phyloP scores from a whole-genome alignment of 2,113 vertebrate genomes.

The Psittacus erithacus region DNA sequence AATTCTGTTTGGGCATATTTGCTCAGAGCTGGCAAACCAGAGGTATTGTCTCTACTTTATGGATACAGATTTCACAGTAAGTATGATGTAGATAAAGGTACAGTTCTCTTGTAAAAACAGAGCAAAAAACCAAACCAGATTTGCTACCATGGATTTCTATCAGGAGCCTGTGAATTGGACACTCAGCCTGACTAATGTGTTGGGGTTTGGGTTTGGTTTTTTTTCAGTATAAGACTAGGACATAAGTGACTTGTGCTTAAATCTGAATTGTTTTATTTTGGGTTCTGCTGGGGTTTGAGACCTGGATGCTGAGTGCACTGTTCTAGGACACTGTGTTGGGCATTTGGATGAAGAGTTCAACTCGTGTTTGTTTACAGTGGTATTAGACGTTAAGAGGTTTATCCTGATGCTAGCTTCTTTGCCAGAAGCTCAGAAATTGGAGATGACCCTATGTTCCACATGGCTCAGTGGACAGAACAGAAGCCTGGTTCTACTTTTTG shows the following conservation, averaged over 20 bases:
- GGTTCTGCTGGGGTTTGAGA: not conserved
- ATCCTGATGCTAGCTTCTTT: slow-evolving; percentile 1
- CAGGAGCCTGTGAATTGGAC: not conserved
- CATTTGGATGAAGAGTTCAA: not conserved
- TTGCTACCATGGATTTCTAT: not conserved
- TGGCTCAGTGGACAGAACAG: not conserved
- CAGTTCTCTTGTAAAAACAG: not conserved
- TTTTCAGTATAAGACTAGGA: not conserved
- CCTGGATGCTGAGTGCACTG: not conserved
- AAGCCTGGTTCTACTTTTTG: not conserved
- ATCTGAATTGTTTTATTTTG: not conserved
- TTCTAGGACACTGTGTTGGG: not conserved
- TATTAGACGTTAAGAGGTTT: slow-evolving; percentile 28
- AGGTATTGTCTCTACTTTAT: not conserved
- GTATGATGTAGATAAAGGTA: not conserved
- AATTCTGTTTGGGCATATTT: not conserved
- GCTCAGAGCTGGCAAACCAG: not conserved
- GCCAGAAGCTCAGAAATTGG: not conserved
- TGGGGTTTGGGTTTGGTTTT: not conserved
- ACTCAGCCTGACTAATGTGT: not conserved
- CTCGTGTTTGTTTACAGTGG: not conserved
- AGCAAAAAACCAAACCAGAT: not conserved
- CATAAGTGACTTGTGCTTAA: not conserved
- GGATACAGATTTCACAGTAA: not conserved
- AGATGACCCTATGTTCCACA: not conserved